Conservation (phyloP, 2,113 vertebrate species). For the Urocitellus parryii region DNA sequence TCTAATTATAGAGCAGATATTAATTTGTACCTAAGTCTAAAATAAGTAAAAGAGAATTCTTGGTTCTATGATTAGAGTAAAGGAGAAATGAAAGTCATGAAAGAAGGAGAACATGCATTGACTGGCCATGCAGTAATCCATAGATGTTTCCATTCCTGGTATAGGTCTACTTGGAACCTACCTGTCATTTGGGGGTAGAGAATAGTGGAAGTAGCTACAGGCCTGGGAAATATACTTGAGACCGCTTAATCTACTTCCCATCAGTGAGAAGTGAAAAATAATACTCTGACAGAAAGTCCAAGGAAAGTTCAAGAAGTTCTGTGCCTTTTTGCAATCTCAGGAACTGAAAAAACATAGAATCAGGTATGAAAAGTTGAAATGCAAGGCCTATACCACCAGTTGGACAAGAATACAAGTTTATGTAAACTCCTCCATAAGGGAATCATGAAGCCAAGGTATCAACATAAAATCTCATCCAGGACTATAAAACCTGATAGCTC, state of each 20-base stretch:
- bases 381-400: too few relatives aligned
- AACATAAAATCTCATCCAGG: background rate
- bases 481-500: background rate
- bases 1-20: background rate
- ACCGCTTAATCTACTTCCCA: background rate
- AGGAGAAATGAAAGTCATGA: background rate
- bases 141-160: too few relatives aligned
- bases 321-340: background rate
- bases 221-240: too few relatives aligned
- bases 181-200: background rate
- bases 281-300: background rate
- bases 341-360: background rate
- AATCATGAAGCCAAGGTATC: too few relatives aligned
- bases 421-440: background rate
- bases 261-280: background rate
- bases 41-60: background rate
- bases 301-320: background rate
- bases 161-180: background rate
- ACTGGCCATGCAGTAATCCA: background rate
- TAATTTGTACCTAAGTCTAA: background rate
- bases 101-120: rapidly evolving
- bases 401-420: background rate
- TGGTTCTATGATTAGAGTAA: background rate
- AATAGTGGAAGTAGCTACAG: too few relatives aligned
- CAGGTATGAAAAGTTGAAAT: background rate